Evolutionary conservation across 1,140 invertebrate genomes (phyloP).

Genomic region (Drosophila repleta): DNA sequence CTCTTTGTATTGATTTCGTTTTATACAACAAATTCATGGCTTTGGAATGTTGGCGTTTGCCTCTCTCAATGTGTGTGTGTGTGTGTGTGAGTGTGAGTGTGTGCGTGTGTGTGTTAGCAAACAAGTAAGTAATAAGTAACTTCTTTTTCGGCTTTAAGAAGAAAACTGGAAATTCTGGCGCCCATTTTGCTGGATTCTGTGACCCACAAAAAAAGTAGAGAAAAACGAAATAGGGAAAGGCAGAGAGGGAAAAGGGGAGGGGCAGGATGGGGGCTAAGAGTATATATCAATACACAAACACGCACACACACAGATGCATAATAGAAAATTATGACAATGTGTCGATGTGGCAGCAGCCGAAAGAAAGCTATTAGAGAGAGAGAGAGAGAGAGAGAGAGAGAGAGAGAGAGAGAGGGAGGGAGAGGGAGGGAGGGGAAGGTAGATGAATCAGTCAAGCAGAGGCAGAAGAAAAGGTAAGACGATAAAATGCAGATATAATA

Average conservation of each 20-base stretch:
- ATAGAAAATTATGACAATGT: slow-evolving; percentile 41
- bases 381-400: no score
- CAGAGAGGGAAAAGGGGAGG: no score
- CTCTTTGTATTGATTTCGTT: slow-evolving; percentile 69
- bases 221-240: background rate
- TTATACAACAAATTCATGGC: slow-evolving; percentile 58
- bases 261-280: background rate
- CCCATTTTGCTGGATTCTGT: slow-evolving; percentile 41
- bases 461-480: background rate
- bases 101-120: slow-evolving; percentile 33
- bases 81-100: slow-evolving; percentile 24
- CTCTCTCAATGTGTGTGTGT: slow-evolving; percentile 15
- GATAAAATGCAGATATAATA: no score
- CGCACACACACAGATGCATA: slow-evolving; percentile 5
- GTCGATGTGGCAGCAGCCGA: slow-evolving; percentile 7
- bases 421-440: no score
- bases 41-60: slow-evolving; percentile 58
- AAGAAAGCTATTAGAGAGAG: background rate
- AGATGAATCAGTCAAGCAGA: background rate
- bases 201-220: slow-evolving; percentile 61
- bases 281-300: background rate
- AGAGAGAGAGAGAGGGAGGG: no score
- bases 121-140: slow-evolving; percentile 43
- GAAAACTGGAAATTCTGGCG: slow-evolving; percentile 75
- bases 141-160: slow-evolving; percentile 39